A percentile compares a stretch with the other conserved stretches of the same genome.
Conservation (phyloP, 2,888 invertebrate genomes). For the Drosophila vallismaia region DNA sequence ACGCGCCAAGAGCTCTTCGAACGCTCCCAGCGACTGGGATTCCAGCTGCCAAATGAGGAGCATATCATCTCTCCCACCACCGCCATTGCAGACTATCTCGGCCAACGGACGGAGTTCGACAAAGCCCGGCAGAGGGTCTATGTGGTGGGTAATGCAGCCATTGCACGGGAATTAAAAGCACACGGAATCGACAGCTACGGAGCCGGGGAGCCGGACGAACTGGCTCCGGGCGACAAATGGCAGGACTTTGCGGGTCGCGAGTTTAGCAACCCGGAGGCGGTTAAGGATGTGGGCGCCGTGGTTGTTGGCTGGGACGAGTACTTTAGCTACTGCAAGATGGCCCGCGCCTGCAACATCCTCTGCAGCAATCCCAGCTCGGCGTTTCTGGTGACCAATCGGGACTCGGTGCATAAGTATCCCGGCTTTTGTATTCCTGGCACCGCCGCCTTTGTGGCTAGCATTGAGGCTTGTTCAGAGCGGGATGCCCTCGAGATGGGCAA, state of each 20-base stretch:
- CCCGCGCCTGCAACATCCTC: constrained; percentile 95
- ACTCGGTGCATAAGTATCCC: constrained; percentile 91
- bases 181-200: constrained; percentile 90
- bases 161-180: constrained; percentile 91
- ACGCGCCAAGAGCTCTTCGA: constrained; percentile 89
- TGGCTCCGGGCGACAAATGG: constrained; percentile 84
- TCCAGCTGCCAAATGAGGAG: constrained; percentile 88
- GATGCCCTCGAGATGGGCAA: constrained; percentile 94
- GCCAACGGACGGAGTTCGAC: constrained; percentile 86
- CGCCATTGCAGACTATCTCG: constrained; percentile 91
- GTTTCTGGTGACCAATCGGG: constrained; percentile 96
- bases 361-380: constrained; percentile 88
- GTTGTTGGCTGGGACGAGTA: constrained; percentile 97
- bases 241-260: constrained; percentile 84
- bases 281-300: constrained; percentile 91
- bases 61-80: constrained; percentile 92
- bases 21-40: constrained; percentile 90
- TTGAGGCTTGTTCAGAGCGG: constrained; percentile 92
- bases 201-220: constrained; percentile 51
- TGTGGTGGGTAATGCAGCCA: constrained; percentile 91
- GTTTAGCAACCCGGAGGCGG: constrained; percentile 87
- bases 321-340: constrained; percentile 94
- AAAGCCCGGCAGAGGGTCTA: constrained; percentile 89
- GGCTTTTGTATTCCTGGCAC: constrained; percentile 91
- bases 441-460: constrained; percentile 92